A percentile compares a stretch with the other conserved stretches of the same genome.
phyloP scores from a whole-genome alignment of 2,888 invertebrate genomes.

The Liposcelis brunnea region DNA sequence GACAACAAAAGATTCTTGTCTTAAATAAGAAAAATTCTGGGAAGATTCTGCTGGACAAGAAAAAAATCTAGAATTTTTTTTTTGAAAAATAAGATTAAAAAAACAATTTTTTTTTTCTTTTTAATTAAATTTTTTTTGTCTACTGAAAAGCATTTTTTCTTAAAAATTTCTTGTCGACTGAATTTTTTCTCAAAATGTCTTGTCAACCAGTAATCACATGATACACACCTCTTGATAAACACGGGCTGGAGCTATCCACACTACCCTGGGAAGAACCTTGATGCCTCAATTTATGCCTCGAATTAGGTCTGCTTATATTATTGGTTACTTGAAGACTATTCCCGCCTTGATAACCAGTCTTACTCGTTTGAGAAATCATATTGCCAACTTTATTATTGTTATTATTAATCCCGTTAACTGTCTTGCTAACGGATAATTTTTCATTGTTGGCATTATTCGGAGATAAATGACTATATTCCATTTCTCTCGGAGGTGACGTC shows the following conservation, averaged over 20 bases:
- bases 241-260: constrained; percentile 27
- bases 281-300: constrained; percentile 26
- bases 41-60: too few species aligned
- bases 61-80: too few species aligned
- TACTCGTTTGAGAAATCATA: constrained; percentile 23
- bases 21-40: too few species aligned
- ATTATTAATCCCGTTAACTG: background rate
- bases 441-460: constrained; percentile 22
- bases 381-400: constrained; percentile 12
- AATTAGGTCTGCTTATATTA: constrained; percentile 21
- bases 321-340: constrained; percentile 13
- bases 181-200: too few species aligned
- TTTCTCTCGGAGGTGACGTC: constrained; percentile 30
- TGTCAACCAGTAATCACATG: too few species aligned
- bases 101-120: too few species aligned
- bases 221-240: constrained; percentile 31
- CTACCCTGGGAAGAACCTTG: constrained; percentile 30
- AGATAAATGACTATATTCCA: constrained; percentile 20
- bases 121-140: too few species aligned
- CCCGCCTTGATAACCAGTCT: constrained; percentile 18
- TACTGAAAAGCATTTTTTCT: too few species aligned
- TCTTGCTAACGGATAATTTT: constrained; percentile 15
- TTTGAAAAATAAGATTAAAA: too few species aligned
- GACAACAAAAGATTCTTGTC: too few species aligned
- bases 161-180: too few species aligned